Evolutionary conservation across 2,113 vertebrate species (phyloP).

Genomic region (Hystrix cristata): DNA sequence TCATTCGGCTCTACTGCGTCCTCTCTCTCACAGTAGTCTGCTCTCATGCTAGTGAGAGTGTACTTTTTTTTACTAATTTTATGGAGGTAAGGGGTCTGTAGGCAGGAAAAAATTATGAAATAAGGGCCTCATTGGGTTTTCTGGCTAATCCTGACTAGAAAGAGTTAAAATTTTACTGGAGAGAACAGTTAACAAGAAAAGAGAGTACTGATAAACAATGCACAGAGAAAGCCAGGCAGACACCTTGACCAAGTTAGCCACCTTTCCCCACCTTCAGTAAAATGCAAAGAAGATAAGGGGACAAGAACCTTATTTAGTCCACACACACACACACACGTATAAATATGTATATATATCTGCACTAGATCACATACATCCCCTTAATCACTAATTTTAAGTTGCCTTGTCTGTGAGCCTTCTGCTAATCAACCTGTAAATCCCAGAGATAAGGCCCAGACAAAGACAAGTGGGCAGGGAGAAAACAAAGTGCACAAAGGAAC

Average conservation of each 20-base stretch:
- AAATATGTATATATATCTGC: not conserved
- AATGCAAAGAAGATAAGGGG: not conserved
- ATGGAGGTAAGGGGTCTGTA: not conserved
- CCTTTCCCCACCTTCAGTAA: not conserved
- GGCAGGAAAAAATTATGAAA: not conserved
- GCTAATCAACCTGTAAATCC: not conserved
- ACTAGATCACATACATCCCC: not conserved
- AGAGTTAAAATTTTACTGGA: not conserved
- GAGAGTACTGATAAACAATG: not conserved
- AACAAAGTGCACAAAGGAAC: not conserved
- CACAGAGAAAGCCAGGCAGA: not conserved
- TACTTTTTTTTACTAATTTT: not conserved
- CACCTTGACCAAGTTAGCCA: not conserved
- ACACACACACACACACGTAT: no score
- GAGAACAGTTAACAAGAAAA: not conserved
- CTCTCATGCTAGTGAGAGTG: not conserved
- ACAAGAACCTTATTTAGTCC: no score
- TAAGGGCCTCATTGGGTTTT: not conserved
- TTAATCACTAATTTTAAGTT: not conserved
- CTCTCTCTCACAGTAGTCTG: not conserved
- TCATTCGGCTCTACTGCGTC: not conserved
- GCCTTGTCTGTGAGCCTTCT: not conserved
- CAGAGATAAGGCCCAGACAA: not conserved
- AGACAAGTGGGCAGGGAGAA: not conserved
- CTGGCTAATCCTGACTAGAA: not conserved